Evolutionary conservation across 2,113 vertebrate genomes (phyloP), one percentile per base, ranked within the genome.

Genomic region (Crotalus horridus): DNA sequence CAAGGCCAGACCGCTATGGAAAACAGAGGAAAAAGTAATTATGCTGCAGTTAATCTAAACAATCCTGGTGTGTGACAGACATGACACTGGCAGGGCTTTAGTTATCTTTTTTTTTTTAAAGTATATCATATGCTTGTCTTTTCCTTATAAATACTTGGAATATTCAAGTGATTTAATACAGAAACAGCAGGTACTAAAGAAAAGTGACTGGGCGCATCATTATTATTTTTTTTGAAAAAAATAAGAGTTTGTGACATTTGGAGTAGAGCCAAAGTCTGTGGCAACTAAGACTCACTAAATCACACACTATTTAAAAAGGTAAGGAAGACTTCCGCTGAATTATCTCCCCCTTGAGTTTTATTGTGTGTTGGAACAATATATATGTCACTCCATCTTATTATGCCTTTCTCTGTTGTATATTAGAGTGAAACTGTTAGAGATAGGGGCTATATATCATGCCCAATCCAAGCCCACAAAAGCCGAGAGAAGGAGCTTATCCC

Each of bases 231-330:
- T 61, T 39, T 7, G 26, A 91, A 56, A 6, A 2, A 13, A 4
- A 46, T 88, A 64, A 64, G 74, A 87, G 0, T 90, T 90, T 94
- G 81, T 0, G 89, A 55, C 91, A 61, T 17, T 43, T 43, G 10
- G 1, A 89, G 89, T 24, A 2, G 55, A 61, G 93, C 8, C 91
- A 92, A 95, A 89, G 43, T 90, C 92, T 94, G 33, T 51, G 88
- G 74, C 58, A 93, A 58, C 29, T 87, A 9, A 85, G 33, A 43
- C 87, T 88, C 39, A 56, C 46, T 93, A 93, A 94, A 94, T 64
- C 93, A 93, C 0, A 0, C 1, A 5, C 21, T 61, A 85, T 86
- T 9, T 87, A 21, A 58, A 74, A 74, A 93, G 91, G 74, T 21
- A 59, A 81, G 3, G 8, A 0, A 64, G 43, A 88, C 85, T 74